Base-by-base conservation (phyloP, 2,113 vertebrate genomes). In the Serilophus lunatus region DNA sequence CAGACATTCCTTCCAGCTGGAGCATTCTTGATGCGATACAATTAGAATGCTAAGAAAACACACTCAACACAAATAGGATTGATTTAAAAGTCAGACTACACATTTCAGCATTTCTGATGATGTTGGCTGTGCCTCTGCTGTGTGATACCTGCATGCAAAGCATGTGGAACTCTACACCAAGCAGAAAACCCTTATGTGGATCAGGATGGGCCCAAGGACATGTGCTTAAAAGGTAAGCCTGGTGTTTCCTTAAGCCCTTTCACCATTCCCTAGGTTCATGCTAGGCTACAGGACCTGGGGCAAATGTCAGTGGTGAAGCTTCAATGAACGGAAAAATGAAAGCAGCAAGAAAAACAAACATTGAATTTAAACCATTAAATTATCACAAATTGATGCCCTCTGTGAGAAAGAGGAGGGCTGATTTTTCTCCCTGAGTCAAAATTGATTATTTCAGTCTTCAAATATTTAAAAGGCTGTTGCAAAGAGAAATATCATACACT, bases 41-140 rank as follows among this genome's bases (percentile, higher is more conserved):
- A 97, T 97, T 98, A 98, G 97, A 97, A 96, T 59, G 44, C 70
- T 95, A 69, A 94, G 89, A 96, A 97, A 98, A 93, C 40, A 95
- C 50, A 72, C 38, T 95, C 84, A 61, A 82, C 19, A 79, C 53
- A 96, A 97, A 96, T 77, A 80, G 61, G 87, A 78, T 95, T 92
- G 82, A 92, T 96, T 97, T 98, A 93, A 96, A 97, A 98, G 91
- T 96, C 94, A 97, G 94, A 87, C 72, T 65, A 95, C 68, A 83
- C 74, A 93, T 96, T 97, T 94, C 78, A 86, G 86, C 88, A 86
- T 93, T 82, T 76, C 63, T 91, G 87, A 75, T 93, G 63, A 2
- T 93, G 94, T 95, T 86, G 93, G 78, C 75, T 96, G 59, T 78
- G 70, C 44, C 92, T 95, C 88, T 96, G 84, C 44, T 86, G 2